phyloP scores from a whole-genome alignment of 2,888 invertebrate genomes.

The Ceramica pisi region DNA sequence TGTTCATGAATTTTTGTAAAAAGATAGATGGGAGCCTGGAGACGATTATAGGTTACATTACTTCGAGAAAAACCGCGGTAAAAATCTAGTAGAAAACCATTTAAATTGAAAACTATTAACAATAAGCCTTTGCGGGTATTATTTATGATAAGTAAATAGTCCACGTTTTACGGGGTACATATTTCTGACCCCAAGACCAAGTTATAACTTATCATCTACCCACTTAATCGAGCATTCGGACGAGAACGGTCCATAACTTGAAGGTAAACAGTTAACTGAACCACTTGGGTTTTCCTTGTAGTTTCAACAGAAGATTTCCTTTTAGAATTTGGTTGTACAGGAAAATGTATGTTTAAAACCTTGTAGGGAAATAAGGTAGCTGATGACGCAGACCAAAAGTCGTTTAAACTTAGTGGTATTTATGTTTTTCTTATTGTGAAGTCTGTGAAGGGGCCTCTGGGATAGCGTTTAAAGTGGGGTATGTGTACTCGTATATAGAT shows the following conservation, averaged over 20 bases:
- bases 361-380: conserved; percentile 25
- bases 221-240: conserved; percentile 47
- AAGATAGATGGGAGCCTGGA: no score
- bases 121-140: not conserved
- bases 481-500: no score
- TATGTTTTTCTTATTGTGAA: not conserved
- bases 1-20: no score
- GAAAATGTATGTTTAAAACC: conserved; percentile 31
- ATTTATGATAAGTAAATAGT: conserved; percentile 44
- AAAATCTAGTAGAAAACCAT: no score
- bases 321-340: conserved; percentile 18
- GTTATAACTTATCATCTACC: conserved; percentile 53
- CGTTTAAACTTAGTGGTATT: not conserved
- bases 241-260: conserved; percentile 43
- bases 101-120: not conserved
- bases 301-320: conserved; percentile 41
- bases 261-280: conserved; percentile 47
- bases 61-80: no score
- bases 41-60: no score
- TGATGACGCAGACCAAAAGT: not conserved
- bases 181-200: conserved; percentile 39
- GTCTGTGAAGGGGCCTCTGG: not conserved
- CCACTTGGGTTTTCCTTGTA: conserved; percentile 48
- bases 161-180: conserved; percentile 30
- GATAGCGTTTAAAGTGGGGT: not conserved